Conservation (phyloP, 2,888 invertebrate genomes). For the Labia minor region DNA sequence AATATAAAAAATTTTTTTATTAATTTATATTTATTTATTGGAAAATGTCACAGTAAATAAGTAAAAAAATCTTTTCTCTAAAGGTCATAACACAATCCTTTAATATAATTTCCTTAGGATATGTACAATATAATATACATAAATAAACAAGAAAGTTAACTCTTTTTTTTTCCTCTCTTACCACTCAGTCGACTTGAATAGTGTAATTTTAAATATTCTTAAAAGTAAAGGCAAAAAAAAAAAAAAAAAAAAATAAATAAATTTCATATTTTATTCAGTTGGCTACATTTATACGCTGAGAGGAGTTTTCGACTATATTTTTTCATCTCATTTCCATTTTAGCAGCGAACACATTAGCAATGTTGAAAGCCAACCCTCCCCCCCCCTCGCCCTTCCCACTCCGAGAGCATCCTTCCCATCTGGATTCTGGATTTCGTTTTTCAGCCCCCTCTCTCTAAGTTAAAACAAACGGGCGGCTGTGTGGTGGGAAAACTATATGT, state of each 20-base stretch:
- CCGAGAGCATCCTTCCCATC: no score
- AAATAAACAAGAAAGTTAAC: no score
- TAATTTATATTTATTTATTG: no score
- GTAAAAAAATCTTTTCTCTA: no score
- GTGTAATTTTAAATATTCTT: not conserved
- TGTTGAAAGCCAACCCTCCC: not conserved
- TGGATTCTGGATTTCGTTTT: not conserved
- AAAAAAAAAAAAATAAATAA: not conserved
- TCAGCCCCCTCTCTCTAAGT: not conserved
- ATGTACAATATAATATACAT: no score
- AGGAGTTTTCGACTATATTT: not conserved
- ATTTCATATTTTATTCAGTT: constrained; percentile 13
- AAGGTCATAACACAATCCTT: no score
- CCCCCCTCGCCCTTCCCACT: no score
- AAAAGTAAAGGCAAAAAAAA: no score
- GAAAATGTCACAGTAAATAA: no score
- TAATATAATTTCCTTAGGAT: no score
- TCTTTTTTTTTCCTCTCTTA: not conserved
- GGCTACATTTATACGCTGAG: not conserved
- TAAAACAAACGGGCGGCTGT: not conserved
- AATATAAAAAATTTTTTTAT: no score
- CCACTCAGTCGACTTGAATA: not conserved
- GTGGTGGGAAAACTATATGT: no score
- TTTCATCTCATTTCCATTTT: constrained; percentile 13
- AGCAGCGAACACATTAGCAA: not conserved